Evolutionary conservation across 2,113 vertebrate species (phyloP).

Genomic region (Nyctibius bracteatus): DNA sequence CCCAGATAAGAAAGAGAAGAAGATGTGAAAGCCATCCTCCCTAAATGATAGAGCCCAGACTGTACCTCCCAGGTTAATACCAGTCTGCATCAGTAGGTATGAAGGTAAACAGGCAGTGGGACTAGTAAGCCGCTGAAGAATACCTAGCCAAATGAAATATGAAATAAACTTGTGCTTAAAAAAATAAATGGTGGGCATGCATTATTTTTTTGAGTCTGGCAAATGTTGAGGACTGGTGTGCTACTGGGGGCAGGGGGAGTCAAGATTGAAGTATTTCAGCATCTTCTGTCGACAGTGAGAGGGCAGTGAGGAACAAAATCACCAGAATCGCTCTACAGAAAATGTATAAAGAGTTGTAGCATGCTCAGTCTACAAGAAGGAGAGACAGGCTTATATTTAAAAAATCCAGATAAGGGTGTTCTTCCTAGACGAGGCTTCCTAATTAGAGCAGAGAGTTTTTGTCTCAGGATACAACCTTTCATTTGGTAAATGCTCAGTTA

Average conservation of each 20-base stretch:
- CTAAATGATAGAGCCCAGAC: background rate
- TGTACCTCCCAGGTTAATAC: background rate
- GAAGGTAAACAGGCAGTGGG: background rate
- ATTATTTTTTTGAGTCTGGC: background rate
- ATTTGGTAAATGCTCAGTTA: conserved; percentile 32
- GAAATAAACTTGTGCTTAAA: background rate
- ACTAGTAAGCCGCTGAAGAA: background rate
- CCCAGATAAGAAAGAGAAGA: background rate
- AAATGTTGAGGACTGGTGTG: background rate
- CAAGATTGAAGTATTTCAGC: background rate
- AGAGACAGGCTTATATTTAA: background rate
- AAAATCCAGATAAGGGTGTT: background rate
- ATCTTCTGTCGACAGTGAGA: background rate
- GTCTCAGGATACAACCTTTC: conserved; percentile 10
- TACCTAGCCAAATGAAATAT: background rate
- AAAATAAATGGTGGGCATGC: accelerated
- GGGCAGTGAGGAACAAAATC: background rate
- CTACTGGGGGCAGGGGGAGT: background rate
- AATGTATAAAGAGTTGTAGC: background rate
- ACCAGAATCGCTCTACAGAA: background rate
- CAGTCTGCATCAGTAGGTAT: background rate
- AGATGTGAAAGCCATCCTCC: background rate
- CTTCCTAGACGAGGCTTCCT: background rate
- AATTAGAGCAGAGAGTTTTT: conserved; percentile 5
- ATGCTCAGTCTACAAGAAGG: accelerated